Conservation (phyloP, 2,888 invertebrate species). For the Lathronympha strigana region DNA sequence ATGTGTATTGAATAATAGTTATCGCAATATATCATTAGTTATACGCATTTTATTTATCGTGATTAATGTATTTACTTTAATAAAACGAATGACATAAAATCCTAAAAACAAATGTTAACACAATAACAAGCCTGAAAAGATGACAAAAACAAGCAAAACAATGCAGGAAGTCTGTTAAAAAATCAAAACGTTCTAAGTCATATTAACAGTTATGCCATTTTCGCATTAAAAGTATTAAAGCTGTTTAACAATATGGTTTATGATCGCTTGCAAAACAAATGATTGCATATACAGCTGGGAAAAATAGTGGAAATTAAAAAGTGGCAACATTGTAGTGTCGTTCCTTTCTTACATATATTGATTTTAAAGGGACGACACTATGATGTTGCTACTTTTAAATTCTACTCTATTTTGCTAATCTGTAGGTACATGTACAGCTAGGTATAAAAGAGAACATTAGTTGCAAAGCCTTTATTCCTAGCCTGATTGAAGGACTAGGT, state of each 20-base stretch:
- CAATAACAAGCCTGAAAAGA: not conserved
- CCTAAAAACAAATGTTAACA: slow-evolving; percentile 8
- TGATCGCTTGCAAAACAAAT: not conserved
- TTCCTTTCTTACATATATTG: no score
- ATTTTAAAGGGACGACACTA: no score
- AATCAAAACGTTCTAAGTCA: not conserved
- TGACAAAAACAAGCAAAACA: not conserved
- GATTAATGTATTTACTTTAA: slow-evolving; percentile 7
- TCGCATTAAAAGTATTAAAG: not conserved
- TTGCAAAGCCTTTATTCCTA: not conserved
- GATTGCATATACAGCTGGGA: no score
- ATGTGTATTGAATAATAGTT: no score
- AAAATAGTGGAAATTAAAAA: no score
- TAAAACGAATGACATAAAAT: not conserved
- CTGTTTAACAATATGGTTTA: not conserved
- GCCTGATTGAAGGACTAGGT: not conserved
- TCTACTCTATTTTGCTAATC: no score
- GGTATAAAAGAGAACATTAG: not conserved
- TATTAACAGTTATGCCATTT: not conserved
- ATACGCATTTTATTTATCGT: not conserved
- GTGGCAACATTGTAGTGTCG: no score
- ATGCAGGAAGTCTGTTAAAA: not conserved
- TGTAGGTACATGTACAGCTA: not conserved
- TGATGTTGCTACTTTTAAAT: no score
- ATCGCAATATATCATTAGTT: not conserved